Conservation (phyloP, 2,797 vertebrate species). For the Mus minutoides region DNA sequence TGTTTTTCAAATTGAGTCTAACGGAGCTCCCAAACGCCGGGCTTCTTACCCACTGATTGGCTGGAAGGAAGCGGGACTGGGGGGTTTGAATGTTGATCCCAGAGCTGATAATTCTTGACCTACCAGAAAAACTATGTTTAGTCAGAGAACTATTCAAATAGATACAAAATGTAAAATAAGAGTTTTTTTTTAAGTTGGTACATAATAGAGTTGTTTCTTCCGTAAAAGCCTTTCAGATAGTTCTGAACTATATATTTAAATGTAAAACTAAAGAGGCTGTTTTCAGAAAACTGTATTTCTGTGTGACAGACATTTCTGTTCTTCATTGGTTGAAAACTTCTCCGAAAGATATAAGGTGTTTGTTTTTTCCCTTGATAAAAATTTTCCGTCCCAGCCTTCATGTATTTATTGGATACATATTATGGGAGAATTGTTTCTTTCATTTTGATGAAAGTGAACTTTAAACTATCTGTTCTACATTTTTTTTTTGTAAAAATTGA, state of each 20-base stretch:
- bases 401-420: slow-evolving; percentile 59
- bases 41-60: slow-evolving; percentile 78
- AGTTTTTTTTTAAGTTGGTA: slow-evolving; percentile 64
- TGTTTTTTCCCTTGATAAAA: slow-evolving; percentile 52
- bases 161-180: slow-evolving; percentile 77
- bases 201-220: slow-evolving; percentile 66
- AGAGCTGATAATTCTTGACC: slow-evolving; percentile 72
- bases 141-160: slow-evolving; percentile 74
- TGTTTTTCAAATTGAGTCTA: slow-evolving; percentile 75
- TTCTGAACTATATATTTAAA: slow-evolving; percentile 64
- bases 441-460: slow-evolving; percentile 50
- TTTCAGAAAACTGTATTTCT: slow-evolving; percentile 69
- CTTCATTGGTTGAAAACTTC: slow-evolving; percentile 61
- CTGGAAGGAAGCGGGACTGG: slow-evolving; percentile 67
- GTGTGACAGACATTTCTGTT: slow-evolving; percentile 24
- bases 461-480: slow-evolving; percentile 45
- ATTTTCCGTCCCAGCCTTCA: slow-evolving; percentile 31
- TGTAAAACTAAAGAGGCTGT: slow-evolving; percentile 48
- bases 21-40: slow-evolving; percentile 69
- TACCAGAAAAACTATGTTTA: slow-evolving; percentile 68
- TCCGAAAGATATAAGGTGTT: not conserved
- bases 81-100: slow-evolving; percentile 75
- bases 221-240: slow-evolving; percentile 74
- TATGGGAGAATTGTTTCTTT: slow-evolving; percentile 42
- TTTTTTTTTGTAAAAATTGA: slow-evolving; percentile 50